Base-by-base conservation (phyloP, 1,140 invertebrate species). In the Tyrophagus putrescentiae region DNA sequence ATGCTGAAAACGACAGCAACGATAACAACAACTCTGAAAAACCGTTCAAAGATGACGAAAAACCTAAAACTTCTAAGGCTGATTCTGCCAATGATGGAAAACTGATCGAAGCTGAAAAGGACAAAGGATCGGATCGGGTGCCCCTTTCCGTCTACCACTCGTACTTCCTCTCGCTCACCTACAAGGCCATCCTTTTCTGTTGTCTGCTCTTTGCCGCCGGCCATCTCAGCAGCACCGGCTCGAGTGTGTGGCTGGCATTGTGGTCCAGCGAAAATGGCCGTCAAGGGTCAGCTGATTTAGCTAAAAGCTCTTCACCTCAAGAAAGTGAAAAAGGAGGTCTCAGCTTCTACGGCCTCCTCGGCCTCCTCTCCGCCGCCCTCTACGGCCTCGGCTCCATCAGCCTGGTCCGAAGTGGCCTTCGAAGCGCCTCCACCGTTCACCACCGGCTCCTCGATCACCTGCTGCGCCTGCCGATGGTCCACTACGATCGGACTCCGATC, bases 161-260 rank as follows among this genome's bases (percentile, higher is more conserved):
- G 25, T 67, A 68, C 58, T 64, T 68, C 28, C 62, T 64, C 36
- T 45, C 63, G 16, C 57, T 66, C 28, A 56, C 64, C 23, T 50
- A 58, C 11, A 31, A 58, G 9, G 64, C 45, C 44, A 23, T 65
- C 23, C 36, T 18, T 44, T n/a, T 59, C 21, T 62, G 65, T 48
- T n/a, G 67, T 1, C 41, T 67, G 42, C 29, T 58, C 1, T 63
- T 68, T 42, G 62, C 65, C 7, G 11, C 62, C 7, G 59, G 36
- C 39, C 64, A 71, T 65, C 71, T 63, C 54, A 88, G 91, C 72
- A 84, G 84, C 68, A 85, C 96, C 60, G 85, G 85, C 62, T 85
- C 89, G 25, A 96, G 92, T 74, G 76, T 94, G 62, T 97, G 92
- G 91, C 77, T 97, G 0, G 85, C 85, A 64, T 68, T 76, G 52